Base-by-base conservation (phyloP, 2,888 invertebrate species). In the Amblyjoppa proteus region DNA sequence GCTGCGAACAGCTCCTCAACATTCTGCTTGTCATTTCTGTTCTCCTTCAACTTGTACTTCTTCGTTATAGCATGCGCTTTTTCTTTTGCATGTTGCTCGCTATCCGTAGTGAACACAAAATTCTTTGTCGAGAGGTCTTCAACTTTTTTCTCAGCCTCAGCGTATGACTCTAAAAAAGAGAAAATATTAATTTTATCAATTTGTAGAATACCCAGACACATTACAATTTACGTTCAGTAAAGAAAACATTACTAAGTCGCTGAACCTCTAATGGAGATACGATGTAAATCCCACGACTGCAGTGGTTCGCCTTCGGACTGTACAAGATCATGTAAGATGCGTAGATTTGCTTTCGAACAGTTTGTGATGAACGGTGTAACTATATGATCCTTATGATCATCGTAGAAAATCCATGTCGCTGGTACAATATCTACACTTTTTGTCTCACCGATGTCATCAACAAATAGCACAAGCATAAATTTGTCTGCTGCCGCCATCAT, bases 241-340 rank as follows among this genome's bases (percentile, higher is more conserved):
- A 13, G 11, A 76, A 76, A 41, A 49, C 51, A 49, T 28, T 9
- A 64, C 76, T 20, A 28, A 80, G 73, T 64, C 56, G 80, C 73
- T 28, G 61, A 73, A 73, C 80, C 73, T 80, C 73, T 70, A 13
- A 80, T 34, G 5, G 80, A 80, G 49, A 73, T 64, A 2, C 73
- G 58, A 41, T 73, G 41, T n/a, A 70, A 20, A 66, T 45, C 11
- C 80, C 80, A 80, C 49, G 80, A 69, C 34, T 31, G 53, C 25
- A 51, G 77, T n/a, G 77, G 68, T 51, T 68, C 68, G 41, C 58
- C 38, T 64, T 79, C 70, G 5, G 79, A 79, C 25, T 56, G 41
- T n/a, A 79, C 79, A 1, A 79, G 70, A 64, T 45, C 38, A 20
- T 56, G 28, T 31, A 79, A 31, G 34, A 58, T 71, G 6, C 61